Conservation (phyloP, 2,888 invertebrate genomes). For the Drosophila peninsularis region DNA sequence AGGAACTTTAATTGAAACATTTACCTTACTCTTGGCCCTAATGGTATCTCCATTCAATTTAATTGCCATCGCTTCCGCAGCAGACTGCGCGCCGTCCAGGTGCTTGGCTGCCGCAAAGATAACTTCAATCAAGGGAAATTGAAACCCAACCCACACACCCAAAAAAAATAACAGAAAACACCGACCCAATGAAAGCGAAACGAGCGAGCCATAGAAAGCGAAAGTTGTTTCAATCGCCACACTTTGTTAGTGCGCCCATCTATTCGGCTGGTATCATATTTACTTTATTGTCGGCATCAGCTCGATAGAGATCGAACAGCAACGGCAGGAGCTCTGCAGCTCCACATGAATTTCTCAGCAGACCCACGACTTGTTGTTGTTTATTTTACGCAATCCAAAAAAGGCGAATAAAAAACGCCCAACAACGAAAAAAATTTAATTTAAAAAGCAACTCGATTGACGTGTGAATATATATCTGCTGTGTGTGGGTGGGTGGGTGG, state of each 20-base stretch:
- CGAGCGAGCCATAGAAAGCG: constrained; percentile 42
- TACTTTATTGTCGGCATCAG: constrained; percentile 28
- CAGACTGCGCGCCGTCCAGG: constrained; percentile 49
- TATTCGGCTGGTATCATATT: constrained; percentile 39
- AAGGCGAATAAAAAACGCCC: not conserved
- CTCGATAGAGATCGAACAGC: constrained; percentile 15
- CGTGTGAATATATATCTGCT: constrained; percentile 49
- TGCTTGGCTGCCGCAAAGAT: constrained; percentile 44
- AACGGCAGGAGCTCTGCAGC: constrained; percentile 8
- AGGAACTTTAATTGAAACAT: constrained; percentile 26
- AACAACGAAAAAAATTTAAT: constrained; percentile 58
- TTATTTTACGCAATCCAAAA: constrained; percentile 45
- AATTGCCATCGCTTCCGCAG: constrained; percentile 67
- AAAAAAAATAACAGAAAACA: not conserved
- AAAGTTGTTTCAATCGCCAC: constrained; percentile 35
- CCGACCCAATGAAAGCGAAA: constrained; percentile 42
- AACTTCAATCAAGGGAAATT: constrained; percentile 77
- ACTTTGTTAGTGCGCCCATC: constrained; percentile 44
- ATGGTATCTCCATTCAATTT: constrained; percentile 67
- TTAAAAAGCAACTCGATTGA: constrained; percentile 72
- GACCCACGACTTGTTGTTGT: constrained; percentile 46
- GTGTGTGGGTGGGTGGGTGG: constrained; percentile 5
- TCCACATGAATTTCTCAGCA: constrained; percentile 28
- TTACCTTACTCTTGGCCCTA: constrained; percentile 32
- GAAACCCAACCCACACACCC: constrained; percentile 51